Evolutionary conservation across 2,113 vertebrate genomes (phyloP).

Genomic region (Taxidea taxus): DNA sequence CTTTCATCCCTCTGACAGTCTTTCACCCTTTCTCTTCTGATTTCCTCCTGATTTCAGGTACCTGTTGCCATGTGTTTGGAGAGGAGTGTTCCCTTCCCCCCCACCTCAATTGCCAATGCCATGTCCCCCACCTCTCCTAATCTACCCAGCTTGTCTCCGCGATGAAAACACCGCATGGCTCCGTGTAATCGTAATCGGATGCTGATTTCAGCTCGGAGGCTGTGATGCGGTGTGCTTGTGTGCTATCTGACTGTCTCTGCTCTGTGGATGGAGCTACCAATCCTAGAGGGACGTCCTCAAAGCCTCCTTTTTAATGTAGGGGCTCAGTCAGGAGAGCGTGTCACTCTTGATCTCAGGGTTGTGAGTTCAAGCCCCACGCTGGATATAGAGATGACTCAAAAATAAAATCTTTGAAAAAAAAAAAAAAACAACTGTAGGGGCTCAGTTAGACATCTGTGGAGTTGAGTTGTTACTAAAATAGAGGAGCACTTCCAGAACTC

Average conservation of each 20-base stretch:
- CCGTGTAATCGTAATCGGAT: background rate
- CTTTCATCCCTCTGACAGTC: conserved; percentile 97
- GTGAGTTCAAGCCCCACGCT: background rate
- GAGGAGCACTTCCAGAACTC: background rate
- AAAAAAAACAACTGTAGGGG: background rate
- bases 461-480: conserved; percentile 29
- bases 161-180: conserved; percentile 51
- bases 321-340: background rate
- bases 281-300: background rate
- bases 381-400: background rate
- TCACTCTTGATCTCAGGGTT: background rate
- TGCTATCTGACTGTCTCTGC: background rate
- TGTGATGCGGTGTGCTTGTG: background rate
- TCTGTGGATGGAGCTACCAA: background rate
- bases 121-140: conserved; percentile 28
- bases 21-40: conserved; percentile 99
- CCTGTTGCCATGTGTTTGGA: conserved; percentile 74
- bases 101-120: conserved; percentile 14
- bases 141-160: conserved; percentile 42
- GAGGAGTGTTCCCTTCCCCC: background rate
- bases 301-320: background rate
- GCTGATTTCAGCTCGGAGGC: conserved; percentile 60
- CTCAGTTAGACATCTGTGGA: background rate
- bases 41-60: conserved; percentile 91
- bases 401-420: background rate